Evolutionary conservation across 2,113 vertebrate species (phyloP).

Genomic region (Varanus salvator): DNA sequence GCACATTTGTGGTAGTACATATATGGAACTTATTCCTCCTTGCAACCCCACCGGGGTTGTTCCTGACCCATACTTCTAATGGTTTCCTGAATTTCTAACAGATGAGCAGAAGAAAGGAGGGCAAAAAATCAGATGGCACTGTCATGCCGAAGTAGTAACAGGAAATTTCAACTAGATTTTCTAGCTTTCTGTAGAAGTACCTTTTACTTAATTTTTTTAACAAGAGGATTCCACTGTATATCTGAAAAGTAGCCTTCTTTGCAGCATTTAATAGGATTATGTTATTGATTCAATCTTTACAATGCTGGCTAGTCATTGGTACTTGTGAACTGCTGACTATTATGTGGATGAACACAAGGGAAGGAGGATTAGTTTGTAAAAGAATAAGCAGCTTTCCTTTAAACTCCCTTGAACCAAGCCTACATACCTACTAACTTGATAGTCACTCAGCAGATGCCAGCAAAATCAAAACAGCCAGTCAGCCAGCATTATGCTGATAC

Average conservation of each 20-base stretch:
- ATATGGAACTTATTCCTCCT: not conserved
- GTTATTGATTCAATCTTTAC: constrained; percentile 76
- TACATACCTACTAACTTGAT: constrained; percentile 58
- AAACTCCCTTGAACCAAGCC: constrained; percentile 56
- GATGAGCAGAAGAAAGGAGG: not conserved
- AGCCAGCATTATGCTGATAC: constrained; percentile 25
- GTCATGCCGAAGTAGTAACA: constrained; percentile 42
- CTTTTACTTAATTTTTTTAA: constrained; percentile 66
- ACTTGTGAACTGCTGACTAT: constrained; percentile 66
- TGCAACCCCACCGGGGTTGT: not conserved
- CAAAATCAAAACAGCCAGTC: constrained; percentile 47
- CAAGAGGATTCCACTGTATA: constrained; percentile 74
- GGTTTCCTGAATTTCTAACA: constrained; percentile 11
- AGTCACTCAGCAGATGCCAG: constrained; percentile 61
- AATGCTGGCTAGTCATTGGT: constrained; percentile 65
- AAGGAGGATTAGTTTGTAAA: constrained; percentile 72
- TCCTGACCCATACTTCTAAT: not conserved
- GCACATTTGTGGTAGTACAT: not conserved
- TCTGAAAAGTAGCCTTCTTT: constrained; percentile 74
- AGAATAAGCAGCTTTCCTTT: constrained; percentile 71
- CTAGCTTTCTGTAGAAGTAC: constrained; percentile 57
- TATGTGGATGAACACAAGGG: constrained; percentile 70
- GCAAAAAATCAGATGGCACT: constrained; percentile 22
- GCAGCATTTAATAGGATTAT: constrained; percentile 81
- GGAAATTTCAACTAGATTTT: constrained; percentile 48